phyloP scores from a whole-genome alignment of 2,888 invertebrate species.

The Lutraria lutraria region DNA sequence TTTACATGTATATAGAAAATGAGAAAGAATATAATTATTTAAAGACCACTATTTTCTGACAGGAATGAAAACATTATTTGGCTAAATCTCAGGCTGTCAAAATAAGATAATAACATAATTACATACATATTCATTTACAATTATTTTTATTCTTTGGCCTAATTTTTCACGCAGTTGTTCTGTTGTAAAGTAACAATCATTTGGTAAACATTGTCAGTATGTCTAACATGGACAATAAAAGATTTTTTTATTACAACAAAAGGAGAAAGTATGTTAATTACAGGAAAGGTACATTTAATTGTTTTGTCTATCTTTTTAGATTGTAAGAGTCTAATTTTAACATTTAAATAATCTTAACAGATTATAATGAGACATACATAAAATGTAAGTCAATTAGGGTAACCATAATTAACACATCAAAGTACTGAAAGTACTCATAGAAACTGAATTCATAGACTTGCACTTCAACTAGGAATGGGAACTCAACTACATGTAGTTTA shows the following conservation, averaged over 20 bases:
- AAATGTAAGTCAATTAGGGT: too few species aligned
- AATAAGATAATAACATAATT: not conserved
- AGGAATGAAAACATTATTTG: not conserved
- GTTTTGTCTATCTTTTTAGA: not conserved
- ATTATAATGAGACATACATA: too few species aligned
- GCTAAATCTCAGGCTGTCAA: not conserved
- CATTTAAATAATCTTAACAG: not conserved
- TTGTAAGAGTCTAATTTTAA: not conserved
- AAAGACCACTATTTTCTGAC: not conserved
- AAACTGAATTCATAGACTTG: too few species aligned
- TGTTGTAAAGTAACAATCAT: slow-evolving; percentile 8
- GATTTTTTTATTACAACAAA: not conserved
- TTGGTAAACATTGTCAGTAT: not conserved
- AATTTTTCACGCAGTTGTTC: not conserved
- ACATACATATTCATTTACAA: not conserved
- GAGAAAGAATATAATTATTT: not conserved
- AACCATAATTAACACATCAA: too few species aligned
- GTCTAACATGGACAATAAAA: slow-evolving; percentile 13
- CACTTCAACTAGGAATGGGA: too few species aligned
- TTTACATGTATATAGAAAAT: not conserved
- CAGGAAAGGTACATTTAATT: not conserved
- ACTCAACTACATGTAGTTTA: too few species aligned
- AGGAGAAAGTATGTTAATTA: slow-evolving; percentile 16
- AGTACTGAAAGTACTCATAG: too few species aligned
- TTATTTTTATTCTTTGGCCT: slow-evolving; percentile 20